These are phyloP conservation scores for Ligdia adustata DNA, from an alignment of 2,888 invertebrate genomes.

Conservation along the genomic window DNA sequence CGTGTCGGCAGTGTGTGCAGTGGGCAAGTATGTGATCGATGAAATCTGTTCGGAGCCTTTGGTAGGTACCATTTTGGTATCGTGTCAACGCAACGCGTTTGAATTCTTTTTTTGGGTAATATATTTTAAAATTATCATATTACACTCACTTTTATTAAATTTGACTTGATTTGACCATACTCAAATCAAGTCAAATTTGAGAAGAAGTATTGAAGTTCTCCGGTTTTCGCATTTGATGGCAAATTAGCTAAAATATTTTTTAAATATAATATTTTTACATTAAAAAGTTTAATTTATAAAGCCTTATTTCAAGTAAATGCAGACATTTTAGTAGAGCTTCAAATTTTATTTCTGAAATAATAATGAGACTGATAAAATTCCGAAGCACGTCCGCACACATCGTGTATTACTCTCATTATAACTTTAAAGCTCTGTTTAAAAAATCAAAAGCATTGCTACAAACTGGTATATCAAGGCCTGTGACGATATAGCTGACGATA, in stretches of 20 bases:
- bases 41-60: conserved; percentile 38
- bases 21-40: conserved; percentile 43
- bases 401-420: conserved; percentile 40
- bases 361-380: conserved; percentile 28
- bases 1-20: conserved; percentile 43
- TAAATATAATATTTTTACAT: too few species aligned
- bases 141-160: too few species aligned
- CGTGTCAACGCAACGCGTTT: conserved; percentile 12
- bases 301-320: conserved; percentile 2
- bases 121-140: too few species aligned
- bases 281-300: too few species aligned
- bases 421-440: conserved; percentile 47
- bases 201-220: too few species aligned
- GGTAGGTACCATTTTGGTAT: conserved; percentile 29
- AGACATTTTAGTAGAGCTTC: neutral
- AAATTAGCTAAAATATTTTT: too few species aligned
- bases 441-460: conserved; percentile 54
- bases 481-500: conserved; percentile 27
- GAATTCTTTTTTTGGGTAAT: too few species aligned
- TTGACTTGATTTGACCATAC: too few species aligned
- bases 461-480: conserved; percentile 44
- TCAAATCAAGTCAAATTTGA: too few species aligned
- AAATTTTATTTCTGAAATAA: conserved; percentile 6
- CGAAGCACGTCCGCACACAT: conserved; percentile 24
- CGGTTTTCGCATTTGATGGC: too few species aligned